Conservation (phyloP, 1,140 invertebrate genomes). For the Nylanderia fulva region DNA sequence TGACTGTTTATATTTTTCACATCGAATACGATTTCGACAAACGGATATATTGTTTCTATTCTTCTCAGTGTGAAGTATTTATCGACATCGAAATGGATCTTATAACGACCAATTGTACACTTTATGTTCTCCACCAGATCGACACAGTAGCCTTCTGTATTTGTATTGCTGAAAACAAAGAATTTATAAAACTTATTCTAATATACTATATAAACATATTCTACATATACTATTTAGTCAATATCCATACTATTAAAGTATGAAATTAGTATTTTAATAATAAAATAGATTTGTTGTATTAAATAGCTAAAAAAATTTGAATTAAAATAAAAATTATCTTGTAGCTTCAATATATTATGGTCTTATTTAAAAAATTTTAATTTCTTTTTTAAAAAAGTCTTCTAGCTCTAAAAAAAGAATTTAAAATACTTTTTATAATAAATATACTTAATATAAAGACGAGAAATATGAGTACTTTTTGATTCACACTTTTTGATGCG, state of each 20-base stretch:
- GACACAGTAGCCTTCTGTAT: constrained; percentile 88
- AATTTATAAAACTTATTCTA: constrained; percentile 1
- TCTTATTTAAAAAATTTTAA: no score
- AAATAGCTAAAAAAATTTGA: no score
- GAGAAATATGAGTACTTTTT: no score
- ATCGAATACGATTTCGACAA: constrained; percentile 92
- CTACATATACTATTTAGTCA: no score
- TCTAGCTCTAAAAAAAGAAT: no score
- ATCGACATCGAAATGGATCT: constrained; percentile 91
- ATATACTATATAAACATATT: background rate
- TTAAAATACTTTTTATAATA: no score
- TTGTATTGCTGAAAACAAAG: constrained; percentile 87
- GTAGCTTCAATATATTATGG: no score
- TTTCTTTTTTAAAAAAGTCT: no score
- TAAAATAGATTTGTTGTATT: background rate
- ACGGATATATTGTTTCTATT: constrained; percentile 90
- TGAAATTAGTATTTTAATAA: constrained; percentile 5
- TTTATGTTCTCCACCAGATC: constrained; percentile 88
- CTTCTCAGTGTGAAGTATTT: constrained; percentile 89
- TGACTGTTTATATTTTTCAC: constrained; percentile 89
- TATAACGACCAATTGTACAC: constrained; percentile 90
- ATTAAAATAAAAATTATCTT: no score
- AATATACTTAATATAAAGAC: background rate
- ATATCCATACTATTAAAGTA: background rate
- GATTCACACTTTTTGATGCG: no score